phyloP scores from a whole-genome alignment of 2,888 invertebrate genomes.

The Leptinotarsa rubiginosa region DNA sequence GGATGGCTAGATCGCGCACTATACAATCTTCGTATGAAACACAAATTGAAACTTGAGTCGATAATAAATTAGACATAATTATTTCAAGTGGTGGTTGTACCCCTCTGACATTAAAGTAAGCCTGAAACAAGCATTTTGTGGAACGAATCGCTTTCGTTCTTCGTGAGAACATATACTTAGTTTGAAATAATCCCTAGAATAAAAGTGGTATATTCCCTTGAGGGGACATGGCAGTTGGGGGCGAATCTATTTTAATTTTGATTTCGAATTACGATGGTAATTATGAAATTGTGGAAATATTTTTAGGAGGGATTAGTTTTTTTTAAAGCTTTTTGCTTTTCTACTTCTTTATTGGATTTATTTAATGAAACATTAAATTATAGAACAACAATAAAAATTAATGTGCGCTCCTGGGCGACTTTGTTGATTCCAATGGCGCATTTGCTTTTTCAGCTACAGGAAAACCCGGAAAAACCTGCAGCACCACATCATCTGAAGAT shows the following conservation, averaged over 20 bases:
- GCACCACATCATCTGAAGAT: too few species aligned
- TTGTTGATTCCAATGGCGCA: too few species aligned
- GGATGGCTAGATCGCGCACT: background rate
- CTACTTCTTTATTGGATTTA: too few species aligned
- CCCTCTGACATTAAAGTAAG: slow-evolving; percentile 5
- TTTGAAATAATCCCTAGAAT: slow-evolving; percentile 32
- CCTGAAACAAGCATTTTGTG: slow-evolving; percentile 7
- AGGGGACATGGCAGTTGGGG: slow-evolving; percentile 16
- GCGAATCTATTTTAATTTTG: slow-evolving; percentile 26
- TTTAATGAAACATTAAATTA: too few species aligned
- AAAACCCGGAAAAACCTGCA: too few species aligned
- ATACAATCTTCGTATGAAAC: slow-evolving; percentile 1
- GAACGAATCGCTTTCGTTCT: slow-evolving; percentile 28
- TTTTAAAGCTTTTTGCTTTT: too few species aligned
- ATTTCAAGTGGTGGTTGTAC: slow-evolving; percentile 15
- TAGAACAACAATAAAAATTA: too few species aligned
- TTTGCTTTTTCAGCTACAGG: too few species aligned
- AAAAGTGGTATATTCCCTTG: slow-evolving; percentile 30
- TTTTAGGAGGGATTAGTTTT: background rate
- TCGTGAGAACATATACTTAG: slow-evolving; percentile 25
- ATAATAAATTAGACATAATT: slow-evolving; percentile 6
- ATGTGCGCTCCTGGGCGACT: too few species aligned
- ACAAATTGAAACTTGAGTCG: slow-evolving; percentile 18
- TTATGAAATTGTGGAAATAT: slow-evolving; percentile 20
- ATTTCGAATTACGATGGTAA: slow-evolving; percentile 23